Percentiles rank a stretch among this genome's conserved stretches.
Conservation (phyloP, 92 coral and sea anemone species). For the Umimayanthus kanabou region DNA sequence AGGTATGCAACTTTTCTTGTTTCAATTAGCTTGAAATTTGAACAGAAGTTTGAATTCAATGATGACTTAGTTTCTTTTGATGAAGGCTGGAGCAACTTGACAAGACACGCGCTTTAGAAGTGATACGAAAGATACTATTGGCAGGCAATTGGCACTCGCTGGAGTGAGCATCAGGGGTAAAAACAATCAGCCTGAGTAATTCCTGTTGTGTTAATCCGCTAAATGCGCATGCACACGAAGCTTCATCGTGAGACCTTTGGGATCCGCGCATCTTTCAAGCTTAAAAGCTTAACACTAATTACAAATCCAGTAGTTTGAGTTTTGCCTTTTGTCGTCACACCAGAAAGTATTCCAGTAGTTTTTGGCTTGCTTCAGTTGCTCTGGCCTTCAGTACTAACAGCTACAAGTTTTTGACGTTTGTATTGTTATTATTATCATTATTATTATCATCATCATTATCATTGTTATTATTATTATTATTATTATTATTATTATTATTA, state of each 20-base stretch:
- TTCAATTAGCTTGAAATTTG: not conserved
- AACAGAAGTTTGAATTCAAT: constrained; percentile 22
- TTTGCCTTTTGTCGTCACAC: too few species aligned
- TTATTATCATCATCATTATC: too few species aligned
- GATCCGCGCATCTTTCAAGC: too few species aligned
- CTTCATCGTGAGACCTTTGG: too few species aligned
- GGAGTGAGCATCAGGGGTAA: too few species aligned
- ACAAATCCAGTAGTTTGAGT: too few species aligned
- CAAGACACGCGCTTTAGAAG: not conserved
- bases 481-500: not conserved
- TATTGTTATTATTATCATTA: too few species aligned
- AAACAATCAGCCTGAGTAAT: not conserved
- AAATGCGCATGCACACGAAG: not conserved
- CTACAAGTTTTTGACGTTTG: too few species aligned
- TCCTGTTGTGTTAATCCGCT: not conserved
- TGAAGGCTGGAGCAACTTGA: not conserved
- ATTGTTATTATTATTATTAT: too few species aligned
- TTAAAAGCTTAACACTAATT: too few species aligned
- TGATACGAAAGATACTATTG: not conserved
- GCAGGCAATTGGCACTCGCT: too few species aligned
- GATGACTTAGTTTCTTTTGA: not conserved
- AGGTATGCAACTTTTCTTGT: constrained; percentile 12
- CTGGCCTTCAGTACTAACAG: not conserved
- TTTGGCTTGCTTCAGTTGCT: not conserved
- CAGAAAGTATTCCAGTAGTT: too few species aligned